Evolutionary conservation across 2,888 invertebrate genomes (phyloP), one percentile per base, ranked within the genome.

Genomic region (Serrognathus titanus): DNA sequence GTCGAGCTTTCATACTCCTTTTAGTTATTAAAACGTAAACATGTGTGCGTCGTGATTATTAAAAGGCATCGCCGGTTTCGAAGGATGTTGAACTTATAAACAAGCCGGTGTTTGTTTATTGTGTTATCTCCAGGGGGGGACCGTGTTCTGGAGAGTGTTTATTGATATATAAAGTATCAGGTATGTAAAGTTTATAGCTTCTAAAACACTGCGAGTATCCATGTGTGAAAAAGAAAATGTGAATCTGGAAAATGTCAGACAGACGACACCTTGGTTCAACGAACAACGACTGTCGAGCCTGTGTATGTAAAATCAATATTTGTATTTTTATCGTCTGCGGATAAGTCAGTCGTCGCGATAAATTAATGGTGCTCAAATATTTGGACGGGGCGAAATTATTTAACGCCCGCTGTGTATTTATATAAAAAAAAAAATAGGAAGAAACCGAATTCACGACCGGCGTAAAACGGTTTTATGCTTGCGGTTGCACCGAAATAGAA

Each of bases 231-330:
- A 48, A 57, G 52, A 47, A 52, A 60, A 57, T 55, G 48, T 60
- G 57, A 31, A 60, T 60, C 57, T 55, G 55, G 54, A 48, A 57
- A 60, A 60, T 60, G 60, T 60, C 60, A 60, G 16, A 35, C 57
- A 53, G 16, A 35, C 57, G 55, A 57, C 60, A 60, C 54, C 46
- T 46, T 41, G 55, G 54, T 60, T 60, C 50, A 55, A 40, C 48
- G 51, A 51, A 51, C 52, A 56, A 36, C 37, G 45, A 46, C 43
- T 16, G 20, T 31, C 24, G 24, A 6, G 24, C 24, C 24, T 31
- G 24, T 43, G 9, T 43, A 43, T 16, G 16, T 43, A 11, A 43
- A 43, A 43, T 43, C 43, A 43, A 43, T 43, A 43, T 16, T 43
- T 31, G 24, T 31, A 31, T 31, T 31, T 31, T 31, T 31, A 31